Conservation (phyloP, 2,888 invertebrate genomes). For the Caenorhabditis auriculariae region DNA sequence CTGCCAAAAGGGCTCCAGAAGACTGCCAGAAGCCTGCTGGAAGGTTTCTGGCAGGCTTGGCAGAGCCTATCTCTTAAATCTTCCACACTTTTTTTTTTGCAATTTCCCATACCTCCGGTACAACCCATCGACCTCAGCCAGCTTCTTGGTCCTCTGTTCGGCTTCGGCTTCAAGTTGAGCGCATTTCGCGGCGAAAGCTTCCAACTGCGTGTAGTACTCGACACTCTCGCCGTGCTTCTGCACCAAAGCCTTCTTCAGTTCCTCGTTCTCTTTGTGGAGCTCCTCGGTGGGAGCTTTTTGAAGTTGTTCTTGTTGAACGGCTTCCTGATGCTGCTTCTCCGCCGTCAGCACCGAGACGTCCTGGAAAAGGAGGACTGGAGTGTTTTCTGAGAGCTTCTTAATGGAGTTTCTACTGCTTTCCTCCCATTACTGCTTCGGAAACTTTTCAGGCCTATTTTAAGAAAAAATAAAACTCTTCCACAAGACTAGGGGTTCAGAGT, state of each 20-base stretch:
- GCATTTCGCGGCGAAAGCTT: conserved; percentile 7
- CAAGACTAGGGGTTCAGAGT: no score
- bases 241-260: conserved; percentile 2
- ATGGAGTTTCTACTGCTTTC: not conserved
- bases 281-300: not conserved
- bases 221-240: conserved; percentile 37
- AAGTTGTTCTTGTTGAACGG: not conserved
- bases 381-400: no score
- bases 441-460: no score
- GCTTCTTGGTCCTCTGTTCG: not conserved
- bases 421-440: not conserved
- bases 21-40: no score
- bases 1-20: no score
- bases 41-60: no score
- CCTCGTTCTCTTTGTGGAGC: not conserved
- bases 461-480: no score
- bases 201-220: conserved; percentile 25
- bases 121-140: no score
- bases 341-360: not conserved
- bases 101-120: no score
- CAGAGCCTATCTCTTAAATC: no score
- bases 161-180: not conserved
- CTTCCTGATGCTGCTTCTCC: not conserved
- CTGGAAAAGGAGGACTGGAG: not conserved
- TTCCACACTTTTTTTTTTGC: no score